A percentile compares a stretch with the other conserved stretches of the same genome.
Conservation (phyloP, 2,888 invertebrate genomes). For the Hermaeophaga mercurialis region DNA sequence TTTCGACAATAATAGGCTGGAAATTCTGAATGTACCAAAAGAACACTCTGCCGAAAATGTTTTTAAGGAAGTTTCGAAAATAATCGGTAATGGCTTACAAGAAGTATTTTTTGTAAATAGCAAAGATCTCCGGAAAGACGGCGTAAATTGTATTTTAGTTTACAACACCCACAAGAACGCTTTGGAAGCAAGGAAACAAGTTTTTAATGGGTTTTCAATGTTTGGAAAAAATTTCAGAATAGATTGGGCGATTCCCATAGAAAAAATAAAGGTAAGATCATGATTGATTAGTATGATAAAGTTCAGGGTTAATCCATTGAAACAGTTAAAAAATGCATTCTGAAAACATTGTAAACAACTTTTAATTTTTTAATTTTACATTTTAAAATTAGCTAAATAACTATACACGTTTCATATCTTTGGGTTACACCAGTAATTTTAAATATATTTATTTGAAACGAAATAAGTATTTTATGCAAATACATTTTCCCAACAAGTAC, state of each 20-base stretch:
- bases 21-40: slow-evolving; percentile 24
- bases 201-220: slow-evolving; percentile 35
- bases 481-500: too few relatives aligned
- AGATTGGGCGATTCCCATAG: slow-evolving; percentile 41
- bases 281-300: too few relatives aligned
- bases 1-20: slow-evolving; percentile 78
- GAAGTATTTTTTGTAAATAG: slow-evolving; percentile 20
- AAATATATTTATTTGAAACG: too few relatives aligned
- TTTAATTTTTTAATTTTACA: too few relatives aligned
- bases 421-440: too few relatives aligned
- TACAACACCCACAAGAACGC: slow-evolving; percentile 41
- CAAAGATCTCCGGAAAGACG: slow-evolving; percentile 8
- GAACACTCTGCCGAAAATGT: slow-evolving; percentile 19
- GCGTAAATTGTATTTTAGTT: slow-evolving; percentile 33
- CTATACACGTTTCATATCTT: too few relatives aligned
- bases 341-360: too few relatives aligned
- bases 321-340: too few relatives aligned
- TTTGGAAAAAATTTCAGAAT: slow-evolving; percentile 31
- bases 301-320: too few relatives aligned
- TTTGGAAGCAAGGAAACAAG: slow-evolving; percentile 36
- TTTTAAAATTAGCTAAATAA: too few relatives aligned
- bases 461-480: too few relatives aligned
- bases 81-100: slow-evolving; percentile 34
- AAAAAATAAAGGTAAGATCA: slow-evolving; percentile 30
- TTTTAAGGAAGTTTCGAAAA: slow-evolving; percentile 13